Evolutionary conservation across 2,888 invertebrate genomes (phyloP).

Genomic region (Platyscelio sp.): DNA sequence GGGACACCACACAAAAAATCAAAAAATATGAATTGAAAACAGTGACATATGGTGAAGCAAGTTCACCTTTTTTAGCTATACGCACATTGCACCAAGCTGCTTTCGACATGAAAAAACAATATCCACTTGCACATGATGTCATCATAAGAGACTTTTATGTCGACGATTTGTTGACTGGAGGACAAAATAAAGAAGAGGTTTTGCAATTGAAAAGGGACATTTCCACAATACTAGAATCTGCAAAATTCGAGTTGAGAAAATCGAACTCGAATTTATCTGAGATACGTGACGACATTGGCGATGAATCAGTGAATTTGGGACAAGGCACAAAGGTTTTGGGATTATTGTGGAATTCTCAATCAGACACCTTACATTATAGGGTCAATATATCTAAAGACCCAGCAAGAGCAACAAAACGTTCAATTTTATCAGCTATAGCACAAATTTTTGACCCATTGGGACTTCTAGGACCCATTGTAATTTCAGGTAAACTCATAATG

Average conservation of each 20-base stretch:
- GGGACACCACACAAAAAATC: neutral
- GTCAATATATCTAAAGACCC: neutral
- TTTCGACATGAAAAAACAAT: no score
- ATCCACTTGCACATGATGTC: conserved; percentile 13
- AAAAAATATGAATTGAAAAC: conserved; percentile 60
- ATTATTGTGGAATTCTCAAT: neutral
- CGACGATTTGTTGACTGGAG: conserved; percentile 46
- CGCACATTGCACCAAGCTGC: conserved; percentile 71
- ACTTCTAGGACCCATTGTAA: no score
- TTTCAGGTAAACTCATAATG: no score
- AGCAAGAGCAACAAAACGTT: no score
- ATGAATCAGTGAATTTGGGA: neutral
- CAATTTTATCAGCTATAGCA: no score
- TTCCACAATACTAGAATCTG: neutral
- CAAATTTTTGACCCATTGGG: no score
- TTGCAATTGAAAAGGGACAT: neutral
- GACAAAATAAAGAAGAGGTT: conserved; percentile 28
- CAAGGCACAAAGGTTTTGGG: conserved; percentile 6
- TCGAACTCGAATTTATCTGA: neutral
- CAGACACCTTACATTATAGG: neutral
- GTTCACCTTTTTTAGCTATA: conserved; percentile 72
- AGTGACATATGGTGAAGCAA: conserved; percentile 74
- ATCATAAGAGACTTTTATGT: conserved; percentile 31
- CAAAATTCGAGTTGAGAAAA: neutral
- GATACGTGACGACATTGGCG: neutral